Evolutionary conservation across 2,888 invertebrate genomes (phyloP), one percentile per base, ranked within the genome.

Genomic region (Chalcosyrphus nemorum): DNA sequence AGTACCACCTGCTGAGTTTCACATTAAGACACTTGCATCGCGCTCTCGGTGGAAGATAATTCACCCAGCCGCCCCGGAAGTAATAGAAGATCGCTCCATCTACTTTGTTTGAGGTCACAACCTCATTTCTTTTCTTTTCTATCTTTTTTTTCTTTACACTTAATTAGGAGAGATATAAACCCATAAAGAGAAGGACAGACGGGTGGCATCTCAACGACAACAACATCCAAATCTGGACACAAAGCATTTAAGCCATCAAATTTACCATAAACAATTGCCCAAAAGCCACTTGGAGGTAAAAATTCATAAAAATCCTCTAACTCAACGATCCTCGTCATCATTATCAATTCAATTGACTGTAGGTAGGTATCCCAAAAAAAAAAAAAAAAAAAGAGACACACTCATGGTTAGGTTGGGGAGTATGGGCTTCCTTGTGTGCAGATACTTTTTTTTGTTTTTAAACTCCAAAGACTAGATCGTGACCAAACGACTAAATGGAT

Each of bases 401-500:
- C 70, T 84, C 84, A 84, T 80, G 78, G 63, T 50, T 6, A 54
- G 50, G 54, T 38, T 47, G 47, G 52, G 27, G 68, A 45, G 59
- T 50, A 77, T 77, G 77, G 66, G 65, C 76, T 76, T 81, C 81
- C 75, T 70, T 38, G 70, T 75, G 47, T 50, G 74, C 52, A 74
- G 54, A 13, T 43, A 29, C 13, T 35, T 32, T 59, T 68, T 27
- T 72, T 72, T 76, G 27, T 15, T 50, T 63, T 17, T 77, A 19
- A 59, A 66, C 76, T 81, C 75, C 84, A 84, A 84, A 84, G 84
- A 84, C 78, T 84, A 90, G 90, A 90, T 90, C 90, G 90, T 90
- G 90, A 90, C 90, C 90, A 90, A 91, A 89, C 90, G 91, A 90
- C 91, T 89, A 90, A 90, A 90, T 90, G 91, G 91, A 90, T 91